These are phyloP conservation scores for Romanogobio albipinnatus DNA, from an alignment of 2,113 vertebrate genomes.

Conservation along the genomic window DNA sequence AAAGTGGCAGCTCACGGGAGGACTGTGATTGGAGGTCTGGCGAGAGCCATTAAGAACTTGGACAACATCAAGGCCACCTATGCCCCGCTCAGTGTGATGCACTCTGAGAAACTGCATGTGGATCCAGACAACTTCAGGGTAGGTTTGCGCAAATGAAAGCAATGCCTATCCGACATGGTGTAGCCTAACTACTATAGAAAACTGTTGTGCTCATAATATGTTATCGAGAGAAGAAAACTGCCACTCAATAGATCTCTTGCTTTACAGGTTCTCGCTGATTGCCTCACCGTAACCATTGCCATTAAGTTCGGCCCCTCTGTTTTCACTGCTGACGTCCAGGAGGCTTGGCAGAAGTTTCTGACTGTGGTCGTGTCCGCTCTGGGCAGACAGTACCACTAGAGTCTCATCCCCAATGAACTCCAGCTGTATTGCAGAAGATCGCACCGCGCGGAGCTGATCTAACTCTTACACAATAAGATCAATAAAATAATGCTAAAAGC, in stretches of 20 bases:
- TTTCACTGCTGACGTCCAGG: constrained; percentile 48
- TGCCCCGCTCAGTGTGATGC: constrained; percentile 57
- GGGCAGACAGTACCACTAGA: constrained; percentile 41
- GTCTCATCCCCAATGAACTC: neutral
- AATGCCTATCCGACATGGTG: neutral
- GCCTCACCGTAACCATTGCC: constrained; percentile 49
- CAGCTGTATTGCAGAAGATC: neutral
- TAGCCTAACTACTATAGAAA: no score
- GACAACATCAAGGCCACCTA: constrained; percentile 54
- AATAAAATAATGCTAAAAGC: constrained; percentile 12
- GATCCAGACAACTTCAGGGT: constrained; percentile 68
- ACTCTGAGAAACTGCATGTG: constrained; percentile 62
- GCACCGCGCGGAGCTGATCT: neutral
- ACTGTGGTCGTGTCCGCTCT: constrained; percentile 13
- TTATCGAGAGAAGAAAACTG: neutral
- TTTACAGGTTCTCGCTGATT: constrained; percentile 49
- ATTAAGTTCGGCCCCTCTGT: constrained; percentile 41
- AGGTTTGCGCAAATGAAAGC: neutral
- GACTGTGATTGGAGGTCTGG: constrained; percentile 53
- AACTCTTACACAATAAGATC: neutral
- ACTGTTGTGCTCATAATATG: neutral
- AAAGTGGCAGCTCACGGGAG: constrained; percentile 68
- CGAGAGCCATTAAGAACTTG: constrained; percentile 56
- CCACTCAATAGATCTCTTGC: neutral
- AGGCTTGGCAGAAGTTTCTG: constrained; percentile 58